Conservation (phyloP, 2,888 invertebrate species). For the Campoletis raptor region DNA sequence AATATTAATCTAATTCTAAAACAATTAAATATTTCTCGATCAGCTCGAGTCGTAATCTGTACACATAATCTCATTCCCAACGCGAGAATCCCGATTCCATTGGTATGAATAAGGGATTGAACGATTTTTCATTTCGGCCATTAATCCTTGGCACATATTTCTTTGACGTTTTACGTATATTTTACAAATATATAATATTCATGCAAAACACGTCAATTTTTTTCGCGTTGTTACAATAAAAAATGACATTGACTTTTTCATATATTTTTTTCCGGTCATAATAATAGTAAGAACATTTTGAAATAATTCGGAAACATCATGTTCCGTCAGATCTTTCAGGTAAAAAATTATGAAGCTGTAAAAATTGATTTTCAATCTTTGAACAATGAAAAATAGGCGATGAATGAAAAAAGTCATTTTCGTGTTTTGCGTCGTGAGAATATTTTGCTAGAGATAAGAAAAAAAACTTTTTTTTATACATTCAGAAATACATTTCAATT, state of each 20-base stretch:
- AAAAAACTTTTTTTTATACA: neutral
- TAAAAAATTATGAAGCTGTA: neutral
- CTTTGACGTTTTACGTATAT: neutral
- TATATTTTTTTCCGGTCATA: neutral
- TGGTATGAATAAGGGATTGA: neutral
- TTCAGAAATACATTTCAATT: neutral
- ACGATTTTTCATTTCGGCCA: slow-evolving; percentile 16
- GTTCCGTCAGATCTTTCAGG: neutral
- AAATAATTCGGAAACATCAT: neutral
- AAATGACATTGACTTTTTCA: neutral
- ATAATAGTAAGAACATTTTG: neutral
- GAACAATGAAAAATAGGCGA: neutral
- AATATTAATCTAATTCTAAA: slow-evolving; percentile 64
- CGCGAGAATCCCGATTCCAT: slow-evolving; percentile 26
- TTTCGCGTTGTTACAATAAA: neutral
- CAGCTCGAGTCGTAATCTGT: slow-evolving; percentile 38
- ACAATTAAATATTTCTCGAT: slow-evolving; percentile 57
- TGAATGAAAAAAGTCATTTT: neutral
- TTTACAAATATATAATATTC: neutral
- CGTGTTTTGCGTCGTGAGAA: neutral
- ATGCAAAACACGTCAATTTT: neutral
- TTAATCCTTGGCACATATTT: neutral
- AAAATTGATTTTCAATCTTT: neutral
- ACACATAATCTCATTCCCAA: slow-evolving; percentile 47
- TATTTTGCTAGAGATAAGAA: neutral